Conservation (phyloP, 2,797 vertebrate genomes). For the Otolemur crassicaudatus region DNA sequence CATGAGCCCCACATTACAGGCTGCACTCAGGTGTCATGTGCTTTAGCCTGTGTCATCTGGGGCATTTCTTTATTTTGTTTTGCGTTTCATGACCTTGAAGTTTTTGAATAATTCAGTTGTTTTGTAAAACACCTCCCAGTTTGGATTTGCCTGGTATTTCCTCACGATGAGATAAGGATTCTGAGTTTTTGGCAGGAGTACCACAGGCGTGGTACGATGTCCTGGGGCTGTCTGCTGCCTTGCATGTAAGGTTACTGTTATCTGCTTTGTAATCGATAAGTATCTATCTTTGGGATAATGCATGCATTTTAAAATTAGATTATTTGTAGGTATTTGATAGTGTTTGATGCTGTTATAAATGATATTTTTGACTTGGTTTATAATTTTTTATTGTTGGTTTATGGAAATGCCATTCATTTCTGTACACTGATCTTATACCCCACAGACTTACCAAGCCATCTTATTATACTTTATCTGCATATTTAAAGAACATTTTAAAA, state of each 20-base stretch:
- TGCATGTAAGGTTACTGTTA: neutral
- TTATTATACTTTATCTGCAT: no score
- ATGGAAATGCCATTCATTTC: neutral
- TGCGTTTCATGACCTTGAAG: conserved; percentile 13
- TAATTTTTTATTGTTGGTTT: neutral
- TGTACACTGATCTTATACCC: neutral
- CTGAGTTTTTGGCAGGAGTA: neutral
- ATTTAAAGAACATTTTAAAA: no score
- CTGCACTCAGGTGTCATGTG: neutral
- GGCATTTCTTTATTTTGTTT: neutral
- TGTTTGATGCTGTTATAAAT: neutral
- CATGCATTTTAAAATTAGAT: neutral
- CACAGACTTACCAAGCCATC: no score
- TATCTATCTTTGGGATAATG: neutral
- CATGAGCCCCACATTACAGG: neutral
- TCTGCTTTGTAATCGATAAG: neutral
- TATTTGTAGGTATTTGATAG: neutral
- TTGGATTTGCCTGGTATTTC: neutral
- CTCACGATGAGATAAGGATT: neutral
- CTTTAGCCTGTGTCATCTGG: neutral
- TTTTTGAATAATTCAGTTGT: neutral
- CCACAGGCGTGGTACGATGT: neutral
- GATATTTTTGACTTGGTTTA: neutral
- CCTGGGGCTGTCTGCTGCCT: neutral
- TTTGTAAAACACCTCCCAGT: neutral